Conservation (phyloP, 2,888 invertebrate species). For the Chalcis sispes region DNA sequence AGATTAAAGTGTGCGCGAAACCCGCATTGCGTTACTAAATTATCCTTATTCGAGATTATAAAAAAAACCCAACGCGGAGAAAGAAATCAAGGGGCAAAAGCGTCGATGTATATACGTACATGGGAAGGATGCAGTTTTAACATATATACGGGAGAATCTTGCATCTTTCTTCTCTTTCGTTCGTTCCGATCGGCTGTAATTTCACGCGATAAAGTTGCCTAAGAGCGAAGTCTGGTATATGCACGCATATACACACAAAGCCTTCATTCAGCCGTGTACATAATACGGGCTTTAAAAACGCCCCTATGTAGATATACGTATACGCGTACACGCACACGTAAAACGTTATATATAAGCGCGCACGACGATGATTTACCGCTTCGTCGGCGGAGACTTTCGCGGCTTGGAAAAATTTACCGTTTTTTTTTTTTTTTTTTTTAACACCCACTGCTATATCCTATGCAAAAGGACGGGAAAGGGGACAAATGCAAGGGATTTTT, state of each 20-base stretch:
- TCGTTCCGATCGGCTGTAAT: conserved; percentile 19
- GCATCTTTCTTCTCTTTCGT: conserved; percentile 6
- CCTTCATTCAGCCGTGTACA: background rate
- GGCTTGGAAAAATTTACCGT: background rate
- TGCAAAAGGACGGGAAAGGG: background rate
- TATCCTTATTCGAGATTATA: no score
- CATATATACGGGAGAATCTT: background rate
- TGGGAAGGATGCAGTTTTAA: background rate
- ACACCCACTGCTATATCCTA: background rate
- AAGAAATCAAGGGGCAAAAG: no score
- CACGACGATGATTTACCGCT: conserved; percentile 13
- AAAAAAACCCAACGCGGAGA: no score
- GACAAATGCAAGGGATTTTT: conserved; percentile 6
- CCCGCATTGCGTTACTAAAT: no score
- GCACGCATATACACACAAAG: background rate
- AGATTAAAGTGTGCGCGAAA: no score
- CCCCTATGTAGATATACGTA: no score
- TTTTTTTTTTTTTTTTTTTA: conserved; percentile 7
- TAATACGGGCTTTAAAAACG: conserved; percentile 9
- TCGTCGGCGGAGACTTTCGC: conserved; percentile 1
- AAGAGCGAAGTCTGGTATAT: background rate
- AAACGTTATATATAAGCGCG: background rate
- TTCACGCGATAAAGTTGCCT: conserved; percentile 34
- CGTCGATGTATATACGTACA: no score
- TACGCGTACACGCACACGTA: background rate